Evolutionary conservation across 2,888 invertebrate genomes (phyloP), one percentile per base, ranked within the genome.

Genomic region (Balanococcus diminutus): DNA sequence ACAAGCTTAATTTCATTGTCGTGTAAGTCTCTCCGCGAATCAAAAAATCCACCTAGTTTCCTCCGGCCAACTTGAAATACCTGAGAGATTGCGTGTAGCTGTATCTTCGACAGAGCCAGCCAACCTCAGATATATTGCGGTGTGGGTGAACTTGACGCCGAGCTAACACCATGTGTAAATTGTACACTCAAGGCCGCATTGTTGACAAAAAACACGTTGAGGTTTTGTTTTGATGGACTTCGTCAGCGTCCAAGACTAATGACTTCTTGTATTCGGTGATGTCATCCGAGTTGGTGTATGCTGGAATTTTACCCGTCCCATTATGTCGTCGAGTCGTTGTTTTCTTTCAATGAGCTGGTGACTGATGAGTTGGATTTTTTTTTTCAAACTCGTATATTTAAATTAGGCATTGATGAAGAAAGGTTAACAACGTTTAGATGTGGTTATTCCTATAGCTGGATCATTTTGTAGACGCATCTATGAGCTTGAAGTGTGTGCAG

Each of bases 181-280:
- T 51, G 25, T 28, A 5, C 4, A 31, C 72, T 56, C 72, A 72
- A 72, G 72, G 72, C 31, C 72, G n/a, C n/a, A 72, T 16, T 28
- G 31, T 72, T 72, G 72, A 72, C 72, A 72, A 72, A 72, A 72
- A 31, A 72, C 31, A 56, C 19, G 56, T 56, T 56, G 56, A 56
- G 56, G 56, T 56, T 56, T 56, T 56, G 56, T 56, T 56, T 56
- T 56, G 56, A 56, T 56, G 56, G 56, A 56, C 19, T 19, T 56
- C 56, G 56, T 56, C 56, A 56, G 5, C 36, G 36, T 22, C 56
- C 9, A 56, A 56, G 56, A 56, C 56, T 56, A 56, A 56, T 56
- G 56, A 56, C 56, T 56, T 19, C 56, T 56, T 56, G 56, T 22
- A 56, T 56, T 56, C 56, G 56, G 56, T 56, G 56, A 56, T 56